Base-by-base conservation (phyloP, 2,888 invertebrate species). In the Drosophila aldrichi region DNA sequence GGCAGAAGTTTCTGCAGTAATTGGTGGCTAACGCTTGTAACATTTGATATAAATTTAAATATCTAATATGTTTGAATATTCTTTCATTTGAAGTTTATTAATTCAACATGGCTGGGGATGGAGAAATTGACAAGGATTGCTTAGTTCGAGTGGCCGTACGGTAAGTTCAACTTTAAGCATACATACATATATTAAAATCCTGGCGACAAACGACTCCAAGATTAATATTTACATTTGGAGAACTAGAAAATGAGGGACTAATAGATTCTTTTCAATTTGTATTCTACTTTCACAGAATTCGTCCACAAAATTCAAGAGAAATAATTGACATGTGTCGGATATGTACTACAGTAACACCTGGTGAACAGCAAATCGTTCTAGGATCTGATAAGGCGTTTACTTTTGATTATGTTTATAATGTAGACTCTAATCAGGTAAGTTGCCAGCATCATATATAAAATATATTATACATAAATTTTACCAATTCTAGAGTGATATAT, bases 361-460 rank as follows among this genome's bases (percentile, higher is more conserved):
- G 96, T 46, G 98, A 98, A 88, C 98, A 98, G 0, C 98, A 98
- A 92, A 96, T 99, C 41, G 96, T 97, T 77, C 94, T 99, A 48
- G 98, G 98, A 61, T 96, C 96, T 43, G 98, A 98, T 93, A 97
- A 98, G 91, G 96, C 97, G 52, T 99, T 98, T 94, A 99, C 99
- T 29, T 99, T 97, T 93, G 98, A 99, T 94, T 96, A 96, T 93
- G 98, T 99, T 51, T 99, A 97, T 93, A 98, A 98, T 92, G 96
- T 96, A 61, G 94, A 94, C 63, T 94, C 96, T 48, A 93, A 93
- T 59, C 99, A 98, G 93, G 95, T 95, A 65, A 43, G 55, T 25
- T 18, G 7, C 8, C 0, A 16, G 2, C 0, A 4, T 9, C 29
- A 29, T 29, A 29, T 7, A 9, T 1, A 18, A 22, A 1, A 18